phyloP scores from a whole-genome alignment of 1,140 invertebrate species.

The Tetramorium simillimum region DNA sequence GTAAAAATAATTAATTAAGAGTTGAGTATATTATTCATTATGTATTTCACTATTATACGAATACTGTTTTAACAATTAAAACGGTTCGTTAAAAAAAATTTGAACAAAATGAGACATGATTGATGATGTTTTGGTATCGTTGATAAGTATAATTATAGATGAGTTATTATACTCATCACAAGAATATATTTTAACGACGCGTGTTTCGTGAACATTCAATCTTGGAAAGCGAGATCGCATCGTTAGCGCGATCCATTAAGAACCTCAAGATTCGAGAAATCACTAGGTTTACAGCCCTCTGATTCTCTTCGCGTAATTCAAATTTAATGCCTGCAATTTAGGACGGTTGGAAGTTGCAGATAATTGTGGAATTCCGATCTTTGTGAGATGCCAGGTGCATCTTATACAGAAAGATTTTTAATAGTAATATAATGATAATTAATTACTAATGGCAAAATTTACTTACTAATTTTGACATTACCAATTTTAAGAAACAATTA shows the following conservation, averaged over 20 bases:
- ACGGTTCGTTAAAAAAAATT: constrained; percentile 1
- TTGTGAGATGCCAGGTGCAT: constrained; percentile 15
- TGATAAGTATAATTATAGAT: constrained; percentile 42
- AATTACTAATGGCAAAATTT: neutral
- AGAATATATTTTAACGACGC: constrained; percentile 4
- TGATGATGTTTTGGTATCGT: constrained; percentile 17
- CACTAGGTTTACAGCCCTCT: constrained; percentile 34
- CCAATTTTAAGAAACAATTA: neutral
- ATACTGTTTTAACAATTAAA: neutral
- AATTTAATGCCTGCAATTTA: constrained; percentile 52
- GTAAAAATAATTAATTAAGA: neutral
- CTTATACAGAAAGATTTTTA: neutral
- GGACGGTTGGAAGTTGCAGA: neutral
- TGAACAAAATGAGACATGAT: neutral
- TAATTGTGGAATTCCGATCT: constrained; percentile 22
- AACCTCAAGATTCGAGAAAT: constrained; percentile 42
- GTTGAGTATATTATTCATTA: neutral
- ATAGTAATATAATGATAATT: neutral
- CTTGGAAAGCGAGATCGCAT: constrained; percentile 10
- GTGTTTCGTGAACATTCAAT: constrained; percentile 43
- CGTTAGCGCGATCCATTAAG: constrained; percentile 49
- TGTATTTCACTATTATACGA: neutral
- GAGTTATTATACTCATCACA: constrained; percentile 29
- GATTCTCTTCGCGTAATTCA: constrained; percentile 41
- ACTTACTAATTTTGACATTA: neutral